Conservation (phyloP, 2,797 vertebrate genomes). For the Sparus aurata region DNA sequence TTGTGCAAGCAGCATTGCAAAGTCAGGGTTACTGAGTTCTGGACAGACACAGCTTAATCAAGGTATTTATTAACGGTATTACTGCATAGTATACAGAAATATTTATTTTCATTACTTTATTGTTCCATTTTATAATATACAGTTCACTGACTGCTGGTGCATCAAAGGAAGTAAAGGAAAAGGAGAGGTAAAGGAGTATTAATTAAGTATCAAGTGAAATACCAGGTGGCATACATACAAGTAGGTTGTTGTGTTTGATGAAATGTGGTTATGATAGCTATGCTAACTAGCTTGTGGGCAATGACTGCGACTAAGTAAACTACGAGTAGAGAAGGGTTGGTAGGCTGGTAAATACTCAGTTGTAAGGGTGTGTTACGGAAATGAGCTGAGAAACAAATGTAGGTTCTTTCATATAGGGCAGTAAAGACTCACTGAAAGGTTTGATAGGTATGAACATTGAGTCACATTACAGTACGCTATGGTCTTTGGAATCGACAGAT, state of each 20-base stretch:
- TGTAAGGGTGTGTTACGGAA: not conserved
- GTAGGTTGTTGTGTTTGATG: no score
- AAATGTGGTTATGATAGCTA: no score
- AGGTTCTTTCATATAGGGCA: not conserved
- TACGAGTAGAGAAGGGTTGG: not conserved
- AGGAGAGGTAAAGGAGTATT: no score
- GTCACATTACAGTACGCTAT: not conserved
- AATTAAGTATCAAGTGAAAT: no score
- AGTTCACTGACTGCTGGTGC: no score
- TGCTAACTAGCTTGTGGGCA: not conserved
- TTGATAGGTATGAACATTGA: not conserved
- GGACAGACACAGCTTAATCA: not conserved
- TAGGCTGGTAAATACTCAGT: no score
- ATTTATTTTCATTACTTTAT: not conserved
- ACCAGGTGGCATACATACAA: no score
- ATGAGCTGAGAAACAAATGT: not conserved
- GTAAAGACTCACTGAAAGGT: not conserved
- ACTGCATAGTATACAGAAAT: not conserved
- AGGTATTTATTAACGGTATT: not conserved
- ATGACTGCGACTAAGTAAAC: not conserved
- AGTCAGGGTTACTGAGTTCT: conserved; percentile 19
- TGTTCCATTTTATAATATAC: not conserved
- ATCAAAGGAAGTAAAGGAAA: no score
- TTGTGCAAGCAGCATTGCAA: conserved; percentile 40
- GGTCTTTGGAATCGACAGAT: not conserved